Base-by-base conservation (phyloP, 2,888 invertebrate genomes). In the Acrobasis repandana region DNA sequence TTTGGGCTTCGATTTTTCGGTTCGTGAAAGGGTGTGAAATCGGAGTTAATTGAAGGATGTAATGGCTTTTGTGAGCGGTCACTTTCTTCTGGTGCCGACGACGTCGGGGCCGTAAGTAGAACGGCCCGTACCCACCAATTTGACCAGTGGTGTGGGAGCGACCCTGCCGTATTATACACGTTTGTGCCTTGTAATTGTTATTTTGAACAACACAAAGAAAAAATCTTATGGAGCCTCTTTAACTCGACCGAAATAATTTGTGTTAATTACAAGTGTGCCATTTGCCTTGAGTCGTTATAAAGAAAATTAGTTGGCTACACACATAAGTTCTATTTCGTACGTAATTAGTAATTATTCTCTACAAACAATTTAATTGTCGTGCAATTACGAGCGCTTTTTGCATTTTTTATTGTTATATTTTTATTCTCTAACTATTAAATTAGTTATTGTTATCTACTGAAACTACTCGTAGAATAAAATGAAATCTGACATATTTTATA, bases 11-110 rank as follows among this genome's bases (percentile, higher is more conserved):
- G 88, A 92, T 92, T 92, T 90, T 86, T 88, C 90, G 92, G 92
- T 91, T 92, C 92, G 86, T 92, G 89, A 91, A 90, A 88, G 86
- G 81, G 90, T 90, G 92, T 92, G 92, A 92, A 92, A 92, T 92
- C 80, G 86, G 67, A 89, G 80, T 88, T 92, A 92, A 92, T 92
- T 87, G 86, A 80, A 85, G 83, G 85, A 85, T 85, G 84, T 82
- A 88, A 89, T 85, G 80, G 83, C 83, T 86, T 87, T 90, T 88
- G 88, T 88, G 84, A 83, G 85, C 85, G 87, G 84, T 81, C 84
- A 90, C 79, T 88, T 87, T 85, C 79, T 80, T 80, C 71, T 75
- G 75, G 80, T 80, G 79, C 65, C 72, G 63, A 60, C 51, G 67
- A 56, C 64, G 56, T 64, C 61, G 63, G 67, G 65, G 67, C 65